Base-by-base conservation (phyloP, 2,113 vertebrate genomes). In the Colius striatus region DNA sequence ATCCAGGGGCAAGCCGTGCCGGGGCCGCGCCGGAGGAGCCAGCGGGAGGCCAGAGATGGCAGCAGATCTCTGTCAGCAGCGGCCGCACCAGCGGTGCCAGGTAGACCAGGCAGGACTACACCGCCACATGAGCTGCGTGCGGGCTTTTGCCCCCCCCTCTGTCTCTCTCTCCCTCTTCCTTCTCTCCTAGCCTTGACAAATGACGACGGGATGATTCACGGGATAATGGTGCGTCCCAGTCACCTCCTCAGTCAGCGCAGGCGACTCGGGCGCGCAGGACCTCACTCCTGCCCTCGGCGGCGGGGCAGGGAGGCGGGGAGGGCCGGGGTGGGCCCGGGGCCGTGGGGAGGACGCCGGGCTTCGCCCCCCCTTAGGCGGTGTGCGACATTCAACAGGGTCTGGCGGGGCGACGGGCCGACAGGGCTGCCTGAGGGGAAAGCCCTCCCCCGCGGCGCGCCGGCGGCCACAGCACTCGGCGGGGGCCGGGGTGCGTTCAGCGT, bases 161-260 rank as follows among this genome's bases (percentile, higher is more conserved):
- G 85, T 41, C 38, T 41, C 38, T 94, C 94, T 78, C 73, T 54
- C 87, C 66, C 88, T 95, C 90, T 93, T 97, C 97, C 96, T 97
- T 86, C 94, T 95, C 78, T 90, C 66, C 94, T 89, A 54, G 96
- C 96, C 96, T 77, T 76, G 89, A 58, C 95, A 86, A 89, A 83
- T 97, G 95, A 97, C 96, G 97, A 95, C 67, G 94, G 95, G 88
- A 87, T 98, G 98, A 98, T 98, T 98, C 98, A 98, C 97, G 81
- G 96, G 94, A 94, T 95, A 97, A 95, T 95, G 80, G 65, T n/a
- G 96, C 94, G 93, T 84, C 97, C 96, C 79, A 97, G 96, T 96
- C 97, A 96, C 94, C 97, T 97, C 96, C 95, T 97, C 97, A 94
- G 96, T 36, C 97, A 89, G 85, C 89, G 86, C 75, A 58, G 65